Evolutionary conservation across 2,888 invertebrate species (phyloP).

Genomic region (Synanthedon tipuliformis): DNA sequence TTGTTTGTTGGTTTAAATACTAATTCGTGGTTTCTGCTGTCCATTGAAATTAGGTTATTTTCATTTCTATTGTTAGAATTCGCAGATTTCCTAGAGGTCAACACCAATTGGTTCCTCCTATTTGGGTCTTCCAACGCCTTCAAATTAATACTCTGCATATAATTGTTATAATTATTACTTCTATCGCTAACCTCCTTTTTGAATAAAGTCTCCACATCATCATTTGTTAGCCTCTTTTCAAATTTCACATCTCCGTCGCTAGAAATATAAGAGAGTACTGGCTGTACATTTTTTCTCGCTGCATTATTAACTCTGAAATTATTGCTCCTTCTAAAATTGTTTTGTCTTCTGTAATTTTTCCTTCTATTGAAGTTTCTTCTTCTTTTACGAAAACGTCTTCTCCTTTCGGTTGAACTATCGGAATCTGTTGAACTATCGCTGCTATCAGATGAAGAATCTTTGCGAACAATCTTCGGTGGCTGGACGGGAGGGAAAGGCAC

Average conservation of each 20-base stretch:
- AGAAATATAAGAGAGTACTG: conserved; percentile 18
- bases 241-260: conserved; percentile 28
- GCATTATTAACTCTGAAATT: too few relatives aligned
- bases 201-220: conserved; percentile 26
- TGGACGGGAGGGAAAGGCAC: neutral
- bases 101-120: conserved; percentile 11
- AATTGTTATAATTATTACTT: neutral
- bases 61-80: conserved; percentile 12
- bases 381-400: too few relatives aligned
- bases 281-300: conserved; percentile 7
- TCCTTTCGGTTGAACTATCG: too few relatives aligned
- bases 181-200: conserved; percentile 6
- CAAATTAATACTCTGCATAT: conserved; percentile 13
- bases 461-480: neutral
- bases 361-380: too few relatives aligned
- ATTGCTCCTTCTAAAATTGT: too few relatives aligned
- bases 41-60: conserved; percentile 12
- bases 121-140: conserved; percentile 13
- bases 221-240: conserved; percentile 25
- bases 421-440: too few relatives aligned
- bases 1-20: conserved; percentile 32
- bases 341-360: too few relatives aligned
- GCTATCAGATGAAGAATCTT: too few relatives aligned
- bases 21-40: conserved; percentile 30
- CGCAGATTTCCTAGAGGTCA: conserved; percentile 11